These are phyloP conservation scores for Helicoverpa zea DNA, from an alignment of 1,140 invertebrate species.

Conservation along the genomic window DNA sequence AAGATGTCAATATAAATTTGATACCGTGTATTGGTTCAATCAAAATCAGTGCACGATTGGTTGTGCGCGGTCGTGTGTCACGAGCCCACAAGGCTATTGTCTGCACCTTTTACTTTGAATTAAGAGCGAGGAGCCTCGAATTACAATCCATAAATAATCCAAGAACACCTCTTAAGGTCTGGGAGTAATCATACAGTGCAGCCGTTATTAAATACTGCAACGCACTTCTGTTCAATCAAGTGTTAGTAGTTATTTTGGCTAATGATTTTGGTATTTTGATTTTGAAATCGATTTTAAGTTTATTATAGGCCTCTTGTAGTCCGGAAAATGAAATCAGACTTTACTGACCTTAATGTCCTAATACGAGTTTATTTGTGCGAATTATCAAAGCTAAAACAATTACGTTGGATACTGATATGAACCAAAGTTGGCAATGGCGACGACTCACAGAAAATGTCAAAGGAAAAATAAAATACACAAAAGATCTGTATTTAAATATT, in stretches of 20 bases:
- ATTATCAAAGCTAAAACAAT: no score
- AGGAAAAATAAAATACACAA: conserved; percentile 22
- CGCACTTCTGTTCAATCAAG: conserved; percentile 21
- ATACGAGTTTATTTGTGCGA: no score
- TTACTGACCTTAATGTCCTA: no score
- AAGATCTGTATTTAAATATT: conserved; percentile 54
- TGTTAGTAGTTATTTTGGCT: not conserved
- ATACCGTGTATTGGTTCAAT: conserved; percentile 41
- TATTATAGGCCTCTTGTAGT: not conserved
- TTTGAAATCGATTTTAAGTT: not conserved
- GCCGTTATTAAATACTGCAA: conserved; percentile 38
- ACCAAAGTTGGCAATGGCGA: not conserved
- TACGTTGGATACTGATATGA: no score
- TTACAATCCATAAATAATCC: conserved; percentile 72
- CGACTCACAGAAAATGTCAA: no score
- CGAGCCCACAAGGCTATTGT: conserved; percentile 67
- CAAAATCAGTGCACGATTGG: conserved; percentile 35
- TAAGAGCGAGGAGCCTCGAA: conserved; percentile 64
- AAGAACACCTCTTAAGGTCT: conserved; percentile 65
- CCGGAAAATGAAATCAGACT: no score
- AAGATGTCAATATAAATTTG: conserved; percentile 29
- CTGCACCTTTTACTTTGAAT: conserved; percentile 71
- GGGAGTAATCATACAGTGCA: conserved; percentile 55
- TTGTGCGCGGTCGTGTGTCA: conserved; percentile 56
- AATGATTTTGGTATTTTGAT: conserved; percentile 7